Percentiles rank a stretch among this genome's conserved stretches.
Conservation (phyloP, 2,888 invertebrate genomes). For the Microplitis deprimator region DNA sequence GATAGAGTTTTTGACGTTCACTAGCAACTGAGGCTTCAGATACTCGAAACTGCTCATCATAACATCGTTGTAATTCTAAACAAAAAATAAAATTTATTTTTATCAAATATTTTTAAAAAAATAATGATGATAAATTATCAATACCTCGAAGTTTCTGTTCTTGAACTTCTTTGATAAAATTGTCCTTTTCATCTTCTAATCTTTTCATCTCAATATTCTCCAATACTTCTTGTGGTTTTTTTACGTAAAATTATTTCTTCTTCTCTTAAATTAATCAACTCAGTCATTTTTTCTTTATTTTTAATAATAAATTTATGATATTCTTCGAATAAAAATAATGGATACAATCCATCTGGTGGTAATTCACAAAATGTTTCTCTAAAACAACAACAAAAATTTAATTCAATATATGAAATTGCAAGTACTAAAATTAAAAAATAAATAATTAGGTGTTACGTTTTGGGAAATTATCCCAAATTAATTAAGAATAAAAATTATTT, state of each 20-base stretch:
- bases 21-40: slow-evolving; percentile 32
- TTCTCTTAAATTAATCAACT: slow-evolving; percentile 54
- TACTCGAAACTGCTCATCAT: slow-evolving; percentile 51
- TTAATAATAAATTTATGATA: slow-evolving; percentile 63
- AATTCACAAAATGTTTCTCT: slow-evolving; percentile 51
- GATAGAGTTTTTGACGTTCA: slow-evolving; percentile 25
- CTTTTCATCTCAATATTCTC: slow-evolving; percentile 58
- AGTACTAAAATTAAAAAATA: not conserved
- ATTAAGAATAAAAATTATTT: no score
- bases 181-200: slow-evolving; percentile 55
- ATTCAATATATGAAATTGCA: no score
- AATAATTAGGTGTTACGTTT: no score
- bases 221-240: slow-evolving; percentile 48
- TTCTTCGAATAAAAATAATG: slow-evolving; percentile 58
- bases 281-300: slow-evolving; percentile 44
- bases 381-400: slow-evolving; percentile 15
- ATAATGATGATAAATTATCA: slow-evolving; percentile 11
- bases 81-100: slow-evolving; percentile 16
- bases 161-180: slow-evolving; percentile 59
- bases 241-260: slow-evolving; percentile 51
- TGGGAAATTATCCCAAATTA: no score
- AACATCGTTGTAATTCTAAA: slow-evolving; percentile 60
- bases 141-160: slow-evolving; percentile 59
- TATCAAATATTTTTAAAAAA: not conserved
- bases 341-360: slow-evolving; percentile 60